A percentile compares a stretch with the other conserved stretches of the same genome.
Evolutionary conservation across 1,140 invertebrate species (phyloP).

Genomic region (Drosophila oshimai): DNA sequence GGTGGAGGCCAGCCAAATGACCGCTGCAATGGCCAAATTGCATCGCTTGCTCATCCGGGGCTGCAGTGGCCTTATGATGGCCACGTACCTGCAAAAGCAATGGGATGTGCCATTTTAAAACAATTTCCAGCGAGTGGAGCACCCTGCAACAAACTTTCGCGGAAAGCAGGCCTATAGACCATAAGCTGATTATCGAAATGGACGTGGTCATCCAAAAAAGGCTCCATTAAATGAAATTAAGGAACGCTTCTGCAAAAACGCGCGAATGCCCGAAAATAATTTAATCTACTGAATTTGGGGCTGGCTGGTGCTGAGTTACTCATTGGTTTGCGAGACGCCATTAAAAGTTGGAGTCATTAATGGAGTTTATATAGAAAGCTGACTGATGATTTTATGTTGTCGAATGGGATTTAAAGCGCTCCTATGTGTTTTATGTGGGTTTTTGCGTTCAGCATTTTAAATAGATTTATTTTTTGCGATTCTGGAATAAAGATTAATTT

Average conservation of each 20-base stretch:
- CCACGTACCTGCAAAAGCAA: slow-evolving; percentile 89
- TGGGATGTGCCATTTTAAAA: slow-evolving; percentile 11
- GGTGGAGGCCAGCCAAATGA: slow-evolving; percentile 90
- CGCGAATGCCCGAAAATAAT: slow-evolving; percentile 17
- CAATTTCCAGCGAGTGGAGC: slow-evolving; percentile 9
- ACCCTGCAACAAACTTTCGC: not conserved
- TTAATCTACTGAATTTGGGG: slow-evolving; percentile 13
- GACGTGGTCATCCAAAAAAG: slow-evolving; percentile 4
- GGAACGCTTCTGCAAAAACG: not conserved
- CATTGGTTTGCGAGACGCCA: not conserved
- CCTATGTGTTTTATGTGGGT: not conserved
- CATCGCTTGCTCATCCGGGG: slow-evolving; percentile 91
- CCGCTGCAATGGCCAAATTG: slow-evolving; percentile 91
- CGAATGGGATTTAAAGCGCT: not conserved
- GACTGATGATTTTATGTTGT: not conserved
- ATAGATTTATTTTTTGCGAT: not conserved
- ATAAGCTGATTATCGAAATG: slow-evolving; percentile 48
- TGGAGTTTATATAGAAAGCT: not conserved
- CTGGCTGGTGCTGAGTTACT: not conserved
- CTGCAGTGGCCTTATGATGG: slow-evolving; percentile 94
- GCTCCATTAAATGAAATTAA: slow-evolving; percentile 17
- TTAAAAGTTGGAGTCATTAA: slow-evolving; percentile 23
- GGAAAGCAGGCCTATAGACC: not conserved
- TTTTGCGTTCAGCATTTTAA: not conserved
- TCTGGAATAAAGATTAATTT: too few relatives aligned